Evolutionary conservation across 2,888 invertebrate species (phyloP).

Genomic region (Geotrupes spiniger): DNA sequence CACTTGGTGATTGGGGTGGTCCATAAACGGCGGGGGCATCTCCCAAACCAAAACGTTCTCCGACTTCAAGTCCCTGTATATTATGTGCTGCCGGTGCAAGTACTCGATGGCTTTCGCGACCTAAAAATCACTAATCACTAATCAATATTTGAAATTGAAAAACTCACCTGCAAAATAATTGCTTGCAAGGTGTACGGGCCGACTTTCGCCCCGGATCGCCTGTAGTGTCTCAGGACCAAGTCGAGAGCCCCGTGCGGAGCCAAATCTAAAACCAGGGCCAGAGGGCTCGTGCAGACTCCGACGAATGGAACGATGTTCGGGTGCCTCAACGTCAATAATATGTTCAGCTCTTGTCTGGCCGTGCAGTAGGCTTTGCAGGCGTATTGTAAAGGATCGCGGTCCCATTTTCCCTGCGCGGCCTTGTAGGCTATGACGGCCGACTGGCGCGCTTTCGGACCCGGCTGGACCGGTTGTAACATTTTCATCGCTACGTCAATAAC

Average conservation of each 20-base stretch:
- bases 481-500: conserved; percentile 85
- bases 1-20: conserved; percentile 65
- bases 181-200: conserved; percentile 79
- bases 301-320: conserved; percentile 89
- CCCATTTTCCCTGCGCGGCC: conserved; percentile 81
- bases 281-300: conserved; percentile 84
- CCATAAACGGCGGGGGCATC: conserved; percentile 77
- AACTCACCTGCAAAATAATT: conserved; percentile 72
- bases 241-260: conserved; percentile 93
- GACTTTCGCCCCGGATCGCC: conserved; percentile 79
- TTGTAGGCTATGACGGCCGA: conserved; percentile 57
- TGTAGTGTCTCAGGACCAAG: conserved; percentile 77
- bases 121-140: conserved; percentile 1
- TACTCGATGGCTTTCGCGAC: conserved; percentile 94
- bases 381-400: conserved; percentile 85
- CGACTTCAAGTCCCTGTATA: conserved; percentile 91
- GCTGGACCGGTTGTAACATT: conserved; percentile 92
- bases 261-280: conserved; percentile 83
- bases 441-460: conserved; percentile 66
- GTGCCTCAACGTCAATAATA: conserved; percentile 81
- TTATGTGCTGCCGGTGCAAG: conserved; percentile 87
- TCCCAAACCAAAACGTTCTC: conserved; percentile 99
- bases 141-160: conserved; percentile 5
- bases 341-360: conserved; percentile 89
- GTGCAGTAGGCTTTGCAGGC: conserved; percentile 96